Conservation (phyloP, 2,888 invertebrate genomes). For the Macaria liturata region DNA sequence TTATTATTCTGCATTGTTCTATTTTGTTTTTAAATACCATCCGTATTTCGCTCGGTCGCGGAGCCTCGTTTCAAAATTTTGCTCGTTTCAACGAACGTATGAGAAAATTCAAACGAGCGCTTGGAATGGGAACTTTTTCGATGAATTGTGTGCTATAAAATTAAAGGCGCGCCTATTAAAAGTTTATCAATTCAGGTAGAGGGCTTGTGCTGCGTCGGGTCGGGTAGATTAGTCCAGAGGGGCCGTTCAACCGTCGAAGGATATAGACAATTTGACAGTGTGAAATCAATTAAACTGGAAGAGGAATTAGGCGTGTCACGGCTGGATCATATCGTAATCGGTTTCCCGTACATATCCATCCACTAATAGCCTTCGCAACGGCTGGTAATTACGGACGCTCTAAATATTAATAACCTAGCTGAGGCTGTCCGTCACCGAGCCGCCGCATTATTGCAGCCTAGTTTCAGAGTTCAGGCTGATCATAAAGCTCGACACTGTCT, state of each 20-base stretch:
- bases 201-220: constrained; percentile 28
- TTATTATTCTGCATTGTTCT: constrained; percentile 12
- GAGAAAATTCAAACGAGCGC: constrained; percentile 19
- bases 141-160: constrained; percentile 29
- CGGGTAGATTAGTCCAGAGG: constrained; percentile 42
- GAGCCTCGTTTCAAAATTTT: neutral
- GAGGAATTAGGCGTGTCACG: constrained; percentile 41
- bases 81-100: constrained; percentile 13
- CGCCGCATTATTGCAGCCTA: too few relatives aligned
- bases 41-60: constrained; percentile 15
- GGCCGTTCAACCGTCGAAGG: constrained; percentile 34
- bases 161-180: constrained; percentile 35
- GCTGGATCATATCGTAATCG: constrained; percentile 34
- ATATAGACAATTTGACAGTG: constrained; percentile 45
- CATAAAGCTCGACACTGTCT: too few relatives aligned
- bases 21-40: constrained; percentile 1
- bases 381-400: constrained; percentile 14
- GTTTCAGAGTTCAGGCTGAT: too few relatives aligned
- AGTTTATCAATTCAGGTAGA: constrained; percentile 43
- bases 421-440: constrained; percentile 10
- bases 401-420: constrained; percentile 22
- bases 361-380: constrained; percentile 13
- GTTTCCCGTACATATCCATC: constrained; percentile 18
- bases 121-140: constrained; percentile 21
- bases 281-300: constrained; percentile 45